Evolutionary conservation across 2,797 vertebrate genomes (phyloP).

Genomic region (Phataginus tetradactyla): DNA sequence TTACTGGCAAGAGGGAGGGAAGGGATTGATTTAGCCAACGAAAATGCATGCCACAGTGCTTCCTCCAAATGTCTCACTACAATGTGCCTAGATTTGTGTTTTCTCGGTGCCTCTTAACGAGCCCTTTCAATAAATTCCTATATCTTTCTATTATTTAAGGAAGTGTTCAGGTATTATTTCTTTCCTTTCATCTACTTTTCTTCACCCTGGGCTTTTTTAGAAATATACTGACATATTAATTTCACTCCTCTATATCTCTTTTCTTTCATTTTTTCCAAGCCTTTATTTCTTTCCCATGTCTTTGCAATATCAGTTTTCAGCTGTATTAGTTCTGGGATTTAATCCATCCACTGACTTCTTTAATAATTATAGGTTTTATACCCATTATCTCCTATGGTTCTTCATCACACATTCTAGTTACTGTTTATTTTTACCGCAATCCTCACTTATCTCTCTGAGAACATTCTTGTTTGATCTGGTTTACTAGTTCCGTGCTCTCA

Average conservation of each 20-base stretch:
- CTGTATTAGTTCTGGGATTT: not conserved
- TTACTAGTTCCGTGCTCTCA: not conserved
- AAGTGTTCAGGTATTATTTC: not conserved
- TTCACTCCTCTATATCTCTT: not conserved
- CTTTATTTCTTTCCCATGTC: not conserved
- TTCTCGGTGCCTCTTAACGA: not conserved
- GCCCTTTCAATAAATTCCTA: not conserved
- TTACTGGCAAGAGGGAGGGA: not conserved
- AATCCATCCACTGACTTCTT: not conserved
- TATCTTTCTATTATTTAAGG: not conserved
- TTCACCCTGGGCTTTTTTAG: not conserved
- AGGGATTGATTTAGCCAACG: not conserved
- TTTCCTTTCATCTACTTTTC: not conserved
- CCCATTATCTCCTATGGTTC: not conserved
- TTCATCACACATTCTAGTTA: not conserved
- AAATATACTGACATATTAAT: not conserved
- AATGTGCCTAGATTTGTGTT: not conserved
- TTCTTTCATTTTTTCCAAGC: not conserved
- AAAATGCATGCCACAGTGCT: not conserved
- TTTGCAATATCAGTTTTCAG: not conserved
- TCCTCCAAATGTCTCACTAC: not conserved
- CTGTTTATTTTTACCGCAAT: not conserved
- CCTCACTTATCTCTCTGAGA: not conserved
- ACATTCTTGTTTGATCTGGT: not conserved
- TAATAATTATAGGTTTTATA: not conserved